Conservation (phyloP, 64 coral and sea anemone species). For the Acropora yongei region DNA sequence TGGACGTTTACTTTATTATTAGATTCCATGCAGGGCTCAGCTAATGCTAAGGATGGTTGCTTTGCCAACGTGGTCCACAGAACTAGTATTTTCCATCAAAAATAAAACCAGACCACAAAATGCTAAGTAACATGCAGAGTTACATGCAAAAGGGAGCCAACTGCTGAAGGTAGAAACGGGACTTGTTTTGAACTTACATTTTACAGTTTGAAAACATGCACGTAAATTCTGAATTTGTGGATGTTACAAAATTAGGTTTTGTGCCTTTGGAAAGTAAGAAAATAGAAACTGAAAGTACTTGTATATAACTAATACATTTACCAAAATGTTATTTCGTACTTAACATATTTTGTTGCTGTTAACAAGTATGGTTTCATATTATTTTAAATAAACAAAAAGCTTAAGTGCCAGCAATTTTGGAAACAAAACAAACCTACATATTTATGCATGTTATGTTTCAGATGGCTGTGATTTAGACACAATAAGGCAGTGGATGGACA, state of each 20-base stretch:
- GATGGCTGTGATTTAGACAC: background rate
- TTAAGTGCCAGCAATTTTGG: background rate
- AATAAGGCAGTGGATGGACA: slow-evolving; percentile 24
- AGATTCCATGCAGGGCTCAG: background rate
- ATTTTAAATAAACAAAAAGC: background rate
- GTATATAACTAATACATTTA: too few relatives aligned
- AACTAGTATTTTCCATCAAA: background rate
- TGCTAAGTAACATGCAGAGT: background rate
- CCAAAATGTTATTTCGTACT: background rate
- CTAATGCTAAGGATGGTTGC: background rate
- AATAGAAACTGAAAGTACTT: background rate
- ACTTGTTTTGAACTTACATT: background rate
- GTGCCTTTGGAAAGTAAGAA: background rate
- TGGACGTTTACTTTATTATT: background rate
- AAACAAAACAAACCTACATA: background rate
- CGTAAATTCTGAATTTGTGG: background rate
- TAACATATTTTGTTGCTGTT: background rate
- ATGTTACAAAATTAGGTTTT: background rate
- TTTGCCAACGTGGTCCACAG: slow-evolving; percentile 1
- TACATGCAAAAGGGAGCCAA: background rate
- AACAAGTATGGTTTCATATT: background rate
- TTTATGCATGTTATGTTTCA: background rate
- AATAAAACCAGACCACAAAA: background rate
- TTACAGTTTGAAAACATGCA: background rate
- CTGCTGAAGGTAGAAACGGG: background rate